These are phyloP conservation scores for Rosalia funebris DNA, from an alignment of 2,888 invertebrate species.

Conservation along the genomic window DNA sequence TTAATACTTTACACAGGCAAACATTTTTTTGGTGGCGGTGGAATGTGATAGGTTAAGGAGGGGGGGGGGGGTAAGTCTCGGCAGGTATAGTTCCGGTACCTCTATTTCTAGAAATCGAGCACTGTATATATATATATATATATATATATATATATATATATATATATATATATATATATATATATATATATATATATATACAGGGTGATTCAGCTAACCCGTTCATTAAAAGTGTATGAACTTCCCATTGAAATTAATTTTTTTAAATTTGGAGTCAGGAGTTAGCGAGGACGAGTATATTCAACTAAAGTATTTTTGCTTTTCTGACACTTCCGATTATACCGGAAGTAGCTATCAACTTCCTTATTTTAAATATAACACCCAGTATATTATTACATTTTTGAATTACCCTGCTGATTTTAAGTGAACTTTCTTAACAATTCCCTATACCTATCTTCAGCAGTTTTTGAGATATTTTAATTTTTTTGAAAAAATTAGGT, in stretches of 20 bases:
- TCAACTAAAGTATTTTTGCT: background rate
- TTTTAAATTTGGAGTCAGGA: background rate
- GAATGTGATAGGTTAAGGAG: too few species aligned
- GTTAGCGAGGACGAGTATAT: background rate
- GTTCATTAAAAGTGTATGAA: background rate
- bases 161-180: too few species aligned
- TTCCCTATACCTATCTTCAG: background rate
- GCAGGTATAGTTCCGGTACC: too few species aligned
- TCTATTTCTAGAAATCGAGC: too few species aligned
- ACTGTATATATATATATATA: too few species aligned
- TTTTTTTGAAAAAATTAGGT: background rate
- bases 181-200: too few species aligned
- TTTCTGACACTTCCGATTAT: background rate
- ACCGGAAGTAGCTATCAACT: slow-evolving; percentile 3
- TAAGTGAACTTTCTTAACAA: background rate
- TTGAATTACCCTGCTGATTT: background rate
- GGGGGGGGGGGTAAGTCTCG: too few species aligned
- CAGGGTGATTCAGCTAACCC: background rate
- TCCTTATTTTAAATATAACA: slow-evolving; percentile 4
- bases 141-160: too few species aligned
- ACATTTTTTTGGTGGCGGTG: too few species aligned
- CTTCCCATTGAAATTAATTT: background rate
- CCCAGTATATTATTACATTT: slow-evolving; percentile 2
- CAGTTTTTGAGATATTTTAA: slow-evolving; percentile 1
- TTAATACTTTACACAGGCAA: too few species aligned